These are phyloP conservation scores for Drosophila anceps DNA, from an alignment of 2,888 invertebrate genomes.

Conservation along the genomic window DNA sequence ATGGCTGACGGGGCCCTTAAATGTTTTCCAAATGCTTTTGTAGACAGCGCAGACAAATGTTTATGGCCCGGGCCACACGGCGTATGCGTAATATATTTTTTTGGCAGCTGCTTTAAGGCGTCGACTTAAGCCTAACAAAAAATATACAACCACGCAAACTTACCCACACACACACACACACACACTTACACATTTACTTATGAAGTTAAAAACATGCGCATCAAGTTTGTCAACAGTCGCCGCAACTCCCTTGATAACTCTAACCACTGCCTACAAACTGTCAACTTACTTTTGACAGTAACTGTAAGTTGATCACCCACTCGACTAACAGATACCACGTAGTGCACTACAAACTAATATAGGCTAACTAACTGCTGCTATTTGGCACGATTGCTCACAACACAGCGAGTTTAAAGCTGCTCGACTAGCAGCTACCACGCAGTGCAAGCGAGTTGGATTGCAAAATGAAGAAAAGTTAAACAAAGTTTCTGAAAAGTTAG, in stretches of 20 bases:
- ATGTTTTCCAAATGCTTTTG: slow-evolving; percentile 33
- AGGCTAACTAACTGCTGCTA: too few species aligned
- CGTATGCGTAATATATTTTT: slow-evolving; percentile 49
- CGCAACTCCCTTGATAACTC: not conserved
- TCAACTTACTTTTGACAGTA: slow-evolving; percentile 6
- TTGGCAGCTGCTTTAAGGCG: slow-evolving; percentile 30
- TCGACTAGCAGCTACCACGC: slow-evolving; percentile 23
- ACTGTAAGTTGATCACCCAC: not conserved
- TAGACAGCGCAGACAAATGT: slow-evolving; percentile 35
- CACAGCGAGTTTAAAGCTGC: not conserved
- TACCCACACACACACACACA: slow-evolving; percentile 1
- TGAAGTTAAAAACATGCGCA: slow-evolving; percentile 35
- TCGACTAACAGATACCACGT: slow-evolving; percentile 27
- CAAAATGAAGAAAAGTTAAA: not conserved
- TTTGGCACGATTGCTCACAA: not conserved
- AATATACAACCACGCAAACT: not conserved
- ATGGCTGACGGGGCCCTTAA: slow-evolving; percentile 8
- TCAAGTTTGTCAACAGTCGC: slow-evolving; percentile 36
- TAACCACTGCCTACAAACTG: slow-evolving; percentile 14
- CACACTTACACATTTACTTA: slow-evolving; percentile 9
- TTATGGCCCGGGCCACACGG: slow-evolving; percentile 33
- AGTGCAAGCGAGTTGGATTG: not conserved
- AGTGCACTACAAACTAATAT: not conserved
- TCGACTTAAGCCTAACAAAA: slow-evolving; percentile 3
- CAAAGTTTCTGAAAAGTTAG: not conserved